phyloP scores from a whole-genome alignment of 2,113 vertebrate genomes.

The Colinus virginianus region DNA sequence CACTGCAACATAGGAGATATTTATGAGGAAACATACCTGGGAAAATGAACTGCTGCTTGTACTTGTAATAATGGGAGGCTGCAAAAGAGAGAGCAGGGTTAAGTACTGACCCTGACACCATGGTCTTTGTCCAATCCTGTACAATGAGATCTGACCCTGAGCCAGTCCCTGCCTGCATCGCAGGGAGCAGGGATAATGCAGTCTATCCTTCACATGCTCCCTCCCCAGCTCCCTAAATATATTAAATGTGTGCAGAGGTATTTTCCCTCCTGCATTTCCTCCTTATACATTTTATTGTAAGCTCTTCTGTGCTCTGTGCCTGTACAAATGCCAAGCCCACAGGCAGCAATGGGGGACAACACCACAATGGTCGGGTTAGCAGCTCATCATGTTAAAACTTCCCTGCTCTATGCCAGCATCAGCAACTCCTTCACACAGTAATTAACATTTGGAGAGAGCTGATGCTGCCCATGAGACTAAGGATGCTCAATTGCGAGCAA shows the following conservation, averaged over 20 bases:
- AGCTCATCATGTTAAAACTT: not conserved
- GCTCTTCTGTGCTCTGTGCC: not conserved
- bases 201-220: not conserved
- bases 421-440: not conserved
- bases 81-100: constrained; percentile 11
- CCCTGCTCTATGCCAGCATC: not conserved
- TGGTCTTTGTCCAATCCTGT: not conserved
- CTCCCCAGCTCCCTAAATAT: not conserved
- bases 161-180: fast-evolving
- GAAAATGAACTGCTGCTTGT: constrained; percentile 99
- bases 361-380: not conserved
- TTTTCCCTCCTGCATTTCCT: not conserved
- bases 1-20: not conserved
- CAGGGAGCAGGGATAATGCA: not conserved
- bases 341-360: not conserved
- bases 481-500: not conserved
- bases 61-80: constrained; percentile 98
- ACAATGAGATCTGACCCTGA: fast-evolving
- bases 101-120: not conserved
- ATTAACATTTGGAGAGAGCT: fast-evolving
- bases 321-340: not conserved
- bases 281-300: no score
- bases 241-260: not conserved
- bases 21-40: constrained; percentile 83
- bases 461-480: fast-evolving